Evolutionary conservation across 1,140 invertebrate species (phyloP).

Genomic region (Drosophila kurseongensis): DNA sequence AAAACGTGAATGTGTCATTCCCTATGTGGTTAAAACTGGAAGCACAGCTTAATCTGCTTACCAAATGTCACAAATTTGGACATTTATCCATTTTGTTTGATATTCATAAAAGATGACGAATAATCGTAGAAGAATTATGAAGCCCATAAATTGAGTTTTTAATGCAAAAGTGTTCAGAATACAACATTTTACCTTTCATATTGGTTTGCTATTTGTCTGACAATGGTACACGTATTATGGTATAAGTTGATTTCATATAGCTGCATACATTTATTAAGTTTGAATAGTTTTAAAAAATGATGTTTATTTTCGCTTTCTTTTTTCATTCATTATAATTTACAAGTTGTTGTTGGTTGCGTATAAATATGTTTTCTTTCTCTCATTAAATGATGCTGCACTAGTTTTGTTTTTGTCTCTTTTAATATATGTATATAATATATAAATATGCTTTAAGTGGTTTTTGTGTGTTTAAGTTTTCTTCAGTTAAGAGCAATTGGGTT

Average conservation of each 20-base stretch:
- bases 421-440: conserved; percentile 60
- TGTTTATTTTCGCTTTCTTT: conserved; percentile 63
- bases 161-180: background rate
- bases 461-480: conserved; percentile 49
- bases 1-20: no score
- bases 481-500: conserved; percentile 63
- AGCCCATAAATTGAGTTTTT: background rate
- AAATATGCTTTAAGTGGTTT: conserved; percentile 48
- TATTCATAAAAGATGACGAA: no score
- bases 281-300: conserved; percentile 63
- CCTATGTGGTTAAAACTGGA: no score
- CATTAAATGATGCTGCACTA: conserved; percentile 74
- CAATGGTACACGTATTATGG: conserved; percentile 34
- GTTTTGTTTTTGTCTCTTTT: conserved; percentile 51
- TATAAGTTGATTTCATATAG: conserved; percentile 45
- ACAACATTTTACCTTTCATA: no score
- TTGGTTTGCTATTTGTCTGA: conserved; percentile 22
- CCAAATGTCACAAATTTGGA: no score
- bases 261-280: conserved; percentile 33
- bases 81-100: no score
- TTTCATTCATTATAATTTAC: conserved; percentile 67
- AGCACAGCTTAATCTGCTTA: no score
- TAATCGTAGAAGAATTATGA: no score
- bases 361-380: conserved; percentile 65
- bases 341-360: conserved; percentile 68